Evolutionary conservation across 1,140 invertebrate genomes (phyloP), one percentile per base, ranked within the genome.

Genomic region (Notospermus geniculatus): DNA sequence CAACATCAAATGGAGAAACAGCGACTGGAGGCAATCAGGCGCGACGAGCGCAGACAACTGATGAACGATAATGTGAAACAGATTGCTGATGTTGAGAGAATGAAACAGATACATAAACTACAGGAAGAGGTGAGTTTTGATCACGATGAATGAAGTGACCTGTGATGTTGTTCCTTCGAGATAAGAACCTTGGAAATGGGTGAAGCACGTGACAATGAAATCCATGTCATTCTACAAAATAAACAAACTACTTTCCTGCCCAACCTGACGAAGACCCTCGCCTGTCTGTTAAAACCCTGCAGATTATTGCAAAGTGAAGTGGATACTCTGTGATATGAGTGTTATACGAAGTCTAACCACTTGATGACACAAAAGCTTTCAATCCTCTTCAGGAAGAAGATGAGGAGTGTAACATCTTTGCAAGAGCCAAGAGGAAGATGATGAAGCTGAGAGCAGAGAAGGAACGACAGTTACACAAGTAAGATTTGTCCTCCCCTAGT

Each of bases 401-500:
- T 73, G 79, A 81, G 57, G 79, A 80, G 62, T 80, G 78, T 54
- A 57, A 78, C 56, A 69, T 80, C 22, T 81, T 81, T 73, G 78
- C 78, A 30, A 72, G 71, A 17, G 77, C 77, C 7, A 81, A 81
- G 62, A 71, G 76, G 41, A 81, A 80, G 65, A 77, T 82, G 73
- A 77, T 77, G 70, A 74, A 72, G 61, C 64, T 80, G 15, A 57
- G 77, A 54, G 74, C 71, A 22, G 70, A 80, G 58, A 80, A 76
- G 60, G 79, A 80, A 62, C 62, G 69, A 62, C 61, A 79, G 53
- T 69, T 80, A 7, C 74, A 78, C 41, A 65, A 67, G 78, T 79
- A 75, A 63, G 70, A n/a, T n/a, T n/a, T n/a, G n/a, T n/a, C n/a
- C n/a, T n/a, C n/a, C n/a, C n/a, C n/a, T n/a, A n/a, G n/a, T n/a